These are phyloP conservation scores for Neogobius melanostomus DNA, from an alignment of 2,113 vertebrate genomes.

Conservation along the genomic window DNA sequence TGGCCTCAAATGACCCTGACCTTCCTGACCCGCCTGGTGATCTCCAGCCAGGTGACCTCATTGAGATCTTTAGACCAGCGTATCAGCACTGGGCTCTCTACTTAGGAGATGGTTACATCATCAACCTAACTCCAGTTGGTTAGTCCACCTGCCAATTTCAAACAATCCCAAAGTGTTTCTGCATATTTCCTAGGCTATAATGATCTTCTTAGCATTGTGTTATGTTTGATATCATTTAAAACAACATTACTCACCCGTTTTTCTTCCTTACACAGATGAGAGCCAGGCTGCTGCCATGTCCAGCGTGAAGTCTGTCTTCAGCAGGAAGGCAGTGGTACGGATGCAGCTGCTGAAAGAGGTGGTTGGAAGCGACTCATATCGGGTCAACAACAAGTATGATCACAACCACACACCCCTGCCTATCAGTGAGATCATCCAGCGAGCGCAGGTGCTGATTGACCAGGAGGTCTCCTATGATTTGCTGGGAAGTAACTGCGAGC, in stretches of 20 bases:
- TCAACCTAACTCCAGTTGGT: constrained; percentile 89
- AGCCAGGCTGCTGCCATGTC: constrained; percentile 72
- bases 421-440: constrained; percentile 80
- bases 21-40: constrained; percentile 59
- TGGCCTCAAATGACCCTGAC: constrained; percentile 79
- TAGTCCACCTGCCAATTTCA: constrained; percentile 47
- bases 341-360: constrained; percentile 92
- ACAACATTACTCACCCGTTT: not conserved
- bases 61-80: constrained; percentile 86
- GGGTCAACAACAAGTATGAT: constrained; percentile 93
- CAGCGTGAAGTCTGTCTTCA: constrained; percentile 88
- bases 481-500: constrained; percentile 90
- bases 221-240: not conserved
- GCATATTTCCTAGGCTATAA: not conserved
- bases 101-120: constrained; percentile 89
- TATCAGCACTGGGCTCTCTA: constrained; percentile 96
- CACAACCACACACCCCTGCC: constrained; percentile 78
- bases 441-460: constrained; percentile 79
- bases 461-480: constrained; percentile 88
- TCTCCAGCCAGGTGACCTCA: constrained; percentile 89
- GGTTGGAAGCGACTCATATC: constrained; percentile 80
- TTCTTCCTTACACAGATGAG: constrained; percentile 73
- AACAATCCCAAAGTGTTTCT: not conserved
- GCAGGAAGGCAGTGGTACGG: constrained; percentile 85
- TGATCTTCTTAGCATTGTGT: not conserved